Conservation (phyloP, 2,797 vertebrate genomes). For the Anisognathus igniventris region DNA sequence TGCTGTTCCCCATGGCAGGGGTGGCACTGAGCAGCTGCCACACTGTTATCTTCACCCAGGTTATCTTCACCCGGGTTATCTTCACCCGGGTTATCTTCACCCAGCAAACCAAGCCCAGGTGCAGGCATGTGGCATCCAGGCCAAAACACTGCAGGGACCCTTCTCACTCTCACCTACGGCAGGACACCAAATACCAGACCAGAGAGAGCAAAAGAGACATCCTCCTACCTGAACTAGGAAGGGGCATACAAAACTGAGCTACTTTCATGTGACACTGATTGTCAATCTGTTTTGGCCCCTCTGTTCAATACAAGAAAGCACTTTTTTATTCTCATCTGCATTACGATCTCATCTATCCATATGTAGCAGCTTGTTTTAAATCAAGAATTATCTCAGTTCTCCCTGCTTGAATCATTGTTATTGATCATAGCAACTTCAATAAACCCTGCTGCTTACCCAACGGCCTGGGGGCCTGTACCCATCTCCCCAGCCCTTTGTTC, state of each 20-base stretch:
- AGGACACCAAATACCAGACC: neutral
- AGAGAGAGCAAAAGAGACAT: neutral
- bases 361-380: neutral
- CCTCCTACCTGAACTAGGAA: neutral
- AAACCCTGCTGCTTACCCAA: constrained; percentile 29
- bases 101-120: neutral
- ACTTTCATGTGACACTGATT: neutral
- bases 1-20: rapidly evolving
- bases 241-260: neutral
- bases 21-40: neutral
- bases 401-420: constrained; percentile 29
- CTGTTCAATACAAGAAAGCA: neutral
- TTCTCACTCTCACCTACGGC: rapidly evolving
- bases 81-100: rapidly evolving
- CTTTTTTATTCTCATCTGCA: neutral
- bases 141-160: neutral
- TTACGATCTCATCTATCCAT: neutral
- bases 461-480: neutral
- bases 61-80: neutral
- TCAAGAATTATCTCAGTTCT: neutral
- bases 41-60: rapidly evolving
- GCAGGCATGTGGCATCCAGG: neutral
- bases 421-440: constrained; percentile 59
- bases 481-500: constrained; percentile 56
- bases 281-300: neutral